These are phyloP conservation scores for Aspiorhynchus laticeps DNA, from an alignment of 2,113 vertebrate species.

Conservation along the genomic window DNA sequence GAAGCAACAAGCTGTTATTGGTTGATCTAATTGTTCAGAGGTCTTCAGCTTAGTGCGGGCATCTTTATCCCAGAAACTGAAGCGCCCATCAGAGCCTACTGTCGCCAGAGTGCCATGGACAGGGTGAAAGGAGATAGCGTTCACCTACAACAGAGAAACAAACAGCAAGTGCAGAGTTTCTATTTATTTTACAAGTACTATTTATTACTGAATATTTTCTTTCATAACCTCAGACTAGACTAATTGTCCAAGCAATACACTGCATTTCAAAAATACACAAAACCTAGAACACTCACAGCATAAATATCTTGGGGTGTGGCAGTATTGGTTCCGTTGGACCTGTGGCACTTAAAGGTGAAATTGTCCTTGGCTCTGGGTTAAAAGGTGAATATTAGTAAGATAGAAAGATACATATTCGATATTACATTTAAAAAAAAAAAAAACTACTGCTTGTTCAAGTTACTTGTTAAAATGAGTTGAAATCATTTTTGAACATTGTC, in stretches of 20 bases:
- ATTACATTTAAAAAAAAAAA: background rate
- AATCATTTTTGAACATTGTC: no score
- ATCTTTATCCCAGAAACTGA: slow-evolving; percentile 99
- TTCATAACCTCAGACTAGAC: background rate
- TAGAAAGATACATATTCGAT: slow-evolving; percentile 7
- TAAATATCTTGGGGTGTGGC: slow-evolving; percentile 98
- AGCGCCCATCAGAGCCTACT: slow-evolving; percentile 95
- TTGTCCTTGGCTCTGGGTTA: slow-evolving; percentile 93
- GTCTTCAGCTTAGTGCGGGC: slow-evolving; percentile 98
- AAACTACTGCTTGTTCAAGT: background rate
- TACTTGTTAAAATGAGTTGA: no score
- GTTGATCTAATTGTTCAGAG: slow-evolving; percentile 95
- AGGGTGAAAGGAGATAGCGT: slow-evolving; percentile 96
- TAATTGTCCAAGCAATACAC: background rate
- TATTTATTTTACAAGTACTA: background rate
- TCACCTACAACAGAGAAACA: slow-evolving; percentile 80
- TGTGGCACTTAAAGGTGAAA: slow-evolving; percentile 98
- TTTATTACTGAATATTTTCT: background rate
- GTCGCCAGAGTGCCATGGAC: slow-evolving; percentile 95
- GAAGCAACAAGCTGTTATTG: slow-evolving; percentile 95
- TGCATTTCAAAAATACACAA: background rate
- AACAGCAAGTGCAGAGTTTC: background rate
- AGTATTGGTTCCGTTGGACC: slow-evolving; percentile 98
- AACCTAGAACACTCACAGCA: slow-evolving; percentile 79
- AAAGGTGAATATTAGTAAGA: slow-evolving; percentile 5